Percentiles rank a stretch among this genome's conserved stretches.
Conservation (phyloP, 2,888 invertebrate species). For the Dastarcus helophoroides region DNA sequence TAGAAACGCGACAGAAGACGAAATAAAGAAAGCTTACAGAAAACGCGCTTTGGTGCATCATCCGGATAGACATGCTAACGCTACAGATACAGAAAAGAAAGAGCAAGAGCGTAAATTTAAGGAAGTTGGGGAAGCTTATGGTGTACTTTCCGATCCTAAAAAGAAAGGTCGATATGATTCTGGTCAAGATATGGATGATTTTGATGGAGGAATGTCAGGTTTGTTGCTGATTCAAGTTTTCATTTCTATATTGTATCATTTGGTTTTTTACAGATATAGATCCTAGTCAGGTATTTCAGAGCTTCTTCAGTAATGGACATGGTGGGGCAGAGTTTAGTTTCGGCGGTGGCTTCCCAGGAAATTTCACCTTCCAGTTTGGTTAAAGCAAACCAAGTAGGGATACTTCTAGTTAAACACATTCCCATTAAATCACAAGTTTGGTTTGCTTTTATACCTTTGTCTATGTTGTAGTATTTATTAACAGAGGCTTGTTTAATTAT, state of each 20-base stretch:
- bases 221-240: too few relatives aligned
- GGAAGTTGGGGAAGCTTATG: constrained; percentile 93
- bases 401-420: too few relatives aligned
- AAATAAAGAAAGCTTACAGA: constrained; percentile 89
- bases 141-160: constrained; percentile 79
- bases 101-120: constrained; percentile 92
- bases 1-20: constrained; percentile 74
- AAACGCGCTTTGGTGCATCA: constrained; percentile 85
- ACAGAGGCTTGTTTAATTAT: too few relatives aligned
- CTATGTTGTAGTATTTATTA: too few relatives aligned
- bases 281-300: constrained; percentile 74
- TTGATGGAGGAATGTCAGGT: constrained; percentile 43
- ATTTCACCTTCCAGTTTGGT: constrained; percentile 61
- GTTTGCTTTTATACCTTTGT: too few relatives aligned
- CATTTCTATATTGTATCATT: too few relatives aligned
- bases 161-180: constrained; percentile 84
- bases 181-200: constrained; percentile 80
- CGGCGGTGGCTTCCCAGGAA: constrained; percentile 45
- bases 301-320: constrained; percentile 59
- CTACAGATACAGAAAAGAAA: constrained; percentile 70
- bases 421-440: too few relatives aligned
- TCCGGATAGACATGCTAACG: constrained; percentile 88
- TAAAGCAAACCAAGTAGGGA: constrained; percentile 30
- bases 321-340: constrained; percentile 44
- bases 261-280: constrained; percentile 56